A percentile compares a stretch with the other conserved stretches of the same genome.
These are phyloP conservation scores for Corydoras maculifer DNA, from an alignment of 2,113 vertebrate species.

Conservation along the genomic window DNA sequence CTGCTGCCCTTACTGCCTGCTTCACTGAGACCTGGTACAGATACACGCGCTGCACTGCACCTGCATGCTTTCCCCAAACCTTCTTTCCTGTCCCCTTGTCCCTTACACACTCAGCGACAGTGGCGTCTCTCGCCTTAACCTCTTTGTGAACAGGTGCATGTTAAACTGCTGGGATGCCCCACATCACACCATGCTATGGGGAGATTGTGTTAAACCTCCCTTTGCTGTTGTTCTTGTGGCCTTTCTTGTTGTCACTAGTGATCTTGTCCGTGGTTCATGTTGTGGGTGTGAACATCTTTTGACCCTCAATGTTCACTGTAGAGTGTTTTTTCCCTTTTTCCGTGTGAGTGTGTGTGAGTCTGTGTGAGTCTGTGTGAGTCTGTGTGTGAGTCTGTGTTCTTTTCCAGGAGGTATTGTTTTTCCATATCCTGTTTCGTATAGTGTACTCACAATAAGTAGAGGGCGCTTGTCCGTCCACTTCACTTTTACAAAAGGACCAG, in stretches of 20 bases:
- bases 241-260: conserved; percentile 62
- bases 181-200: conserved; percentile 97
- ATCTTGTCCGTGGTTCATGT: conserved; percentile 68
- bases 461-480: conserved; percentile 16
- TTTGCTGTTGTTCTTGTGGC: conserved; percentile 65
- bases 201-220: conserved; percentile 82
- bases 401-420: conserved; percentile 45
- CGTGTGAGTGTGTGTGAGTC: conserved; percentile 28
- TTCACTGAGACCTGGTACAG: conserved; percentile 73
- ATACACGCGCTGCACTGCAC: conserved; percentile 79
- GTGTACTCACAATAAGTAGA: too few species aligned
- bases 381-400: conserved; percentile 44
- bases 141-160: conserved; percentile 90
- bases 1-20: conserved; percentile 75
- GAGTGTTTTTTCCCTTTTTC: conserved; percentile 42
- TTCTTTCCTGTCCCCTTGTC: conserved; percentile 7
- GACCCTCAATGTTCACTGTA: conserved; percentile 45
- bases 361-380: conserved; percentile 39
- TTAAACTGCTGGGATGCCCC: conserved; percentile 93
- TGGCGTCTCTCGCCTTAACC: conserved; percentile 68
- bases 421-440: conserved; percentile 32
- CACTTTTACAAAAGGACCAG: conserved; percentile 19
- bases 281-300: conserved; percentile 46
- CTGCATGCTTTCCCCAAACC: conserved; percentile 44
- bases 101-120: conserved; percentile 62